Conservation (phyloP, 2,888 invertebrate species). For the Ennomos erosarius region DNA sequence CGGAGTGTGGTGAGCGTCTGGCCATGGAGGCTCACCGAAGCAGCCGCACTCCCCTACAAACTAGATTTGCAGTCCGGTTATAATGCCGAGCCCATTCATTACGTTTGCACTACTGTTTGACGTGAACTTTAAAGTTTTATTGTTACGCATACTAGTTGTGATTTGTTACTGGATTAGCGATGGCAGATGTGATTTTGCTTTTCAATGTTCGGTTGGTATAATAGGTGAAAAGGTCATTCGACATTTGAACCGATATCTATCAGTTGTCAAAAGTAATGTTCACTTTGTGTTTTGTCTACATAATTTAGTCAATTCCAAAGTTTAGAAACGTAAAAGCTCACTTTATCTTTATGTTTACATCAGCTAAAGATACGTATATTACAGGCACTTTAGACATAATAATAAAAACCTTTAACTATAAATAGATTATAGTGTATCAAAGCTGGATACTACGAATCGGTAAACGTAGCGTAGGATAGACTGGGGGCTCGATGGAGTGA, state of each 20-base stretch:
- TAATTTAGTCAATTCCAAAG: too few relatives aligned
- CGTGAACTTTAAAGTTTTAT: constrained; percentile 68
- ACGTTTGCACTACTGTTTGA: constrained; percentile 75
- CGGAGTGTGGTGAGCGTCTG: constrained; percentile 83
- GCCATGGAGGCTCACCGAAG: constrained; percentile 84
- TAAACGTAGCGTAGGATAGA: too few relatives aligned
- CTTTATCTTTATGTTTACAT: too few relatives aligned
- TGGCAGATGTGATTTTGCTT: constrained; percentile 52
- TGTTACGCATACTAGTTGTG: constrained; percentile 50
- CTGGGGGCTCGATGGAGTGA: too few relatives aligned
- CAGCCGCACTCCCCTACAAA: constrained; percentile 82
- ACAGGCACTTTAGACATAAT: constrained; percentile 9
- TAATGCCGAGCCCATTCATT: constrained; percentile 81
- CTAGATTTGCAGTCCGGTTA: constrained; percentile 83
- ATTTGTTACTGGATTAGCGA: constrained; percentile 56
- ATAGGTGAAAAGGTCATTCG: constrained; percentile 21
- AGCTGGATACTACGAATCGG: too few relatives aligned
- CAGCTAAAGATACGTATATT: too few relatives aligned
- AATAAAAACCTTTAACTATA: not conserved
- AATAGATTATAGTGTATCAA: too few relatives aligned
- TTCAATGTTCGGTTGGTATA: constrained; percentile 40
- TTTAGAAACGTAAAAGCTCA: too few relatives aligned
- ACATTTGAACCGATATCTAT: constrained; percentile 7
- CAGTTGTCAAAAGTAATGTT: not conserved
- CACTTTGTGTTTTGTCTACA: not conserved